Evolutionary conservation across 2,113 vertebrate genomes (phyloP), one percentile per base, ranked within the genome.

Genomic region (Platichthys stellatus): DNA sequence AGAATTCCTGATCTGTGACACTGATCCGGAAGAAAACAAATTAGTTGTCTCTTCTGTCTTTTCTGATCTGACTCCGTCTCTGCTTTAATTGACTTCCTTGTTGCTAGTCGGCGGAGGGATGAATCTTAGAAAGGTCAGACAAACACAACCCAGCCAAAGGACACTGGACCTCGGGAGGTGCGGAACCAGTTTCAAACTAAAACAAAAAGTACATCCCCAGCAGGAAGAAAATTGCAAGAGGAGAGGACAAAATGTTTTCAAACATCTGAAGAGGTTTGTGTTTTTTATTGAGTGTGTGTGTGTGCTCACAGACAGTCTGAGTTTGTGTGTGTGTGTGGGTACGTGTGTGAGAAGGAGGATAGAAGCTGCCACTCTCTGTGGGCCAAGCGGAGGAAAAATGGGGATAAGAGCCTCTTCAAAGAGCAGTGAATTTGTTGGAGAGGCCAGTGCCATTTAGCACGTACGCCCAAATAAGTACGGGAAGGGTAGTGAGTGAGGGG

Each of bases 381-480:
- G 70, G 82, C 85, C 76, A 72, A 83, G 81, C n/a, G 15, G 69
- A 85, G 72, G 79, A 69, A 68, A 89, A 91, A 76, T 13, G n/a
- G 49, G 83, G 82, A 84, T 89, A 88, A 90, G 89, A 88, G 76
- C 76, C 87, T 90, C 76, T 92, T 93, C 79, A 92, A 92, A 92
- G 88, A 88, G 63, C 82, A 81, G 84, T 80, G 82, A 91, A 86
- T 92, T 83, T 73, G 86, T 82, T 78, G 63, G 82, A 81, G 82
- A 91, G 87, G 84, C 64, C 65, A 78, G 89, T 89, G 87, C 86
- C 71, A 80, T 89, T 92, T 78, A 82, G 93, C 93, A 94, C 91
- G 92, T 94, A 94, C 82, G 28, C 86, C 88, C 54, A 72, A 86
- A 75, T 76, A 68, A 81, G 79, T 56, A 64, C 4, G 59, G 72